Evolutionary conservation across 2,113 vertebrate genomes (phyloP).

Genomic region (Phodopus roborovskii): DNA sequence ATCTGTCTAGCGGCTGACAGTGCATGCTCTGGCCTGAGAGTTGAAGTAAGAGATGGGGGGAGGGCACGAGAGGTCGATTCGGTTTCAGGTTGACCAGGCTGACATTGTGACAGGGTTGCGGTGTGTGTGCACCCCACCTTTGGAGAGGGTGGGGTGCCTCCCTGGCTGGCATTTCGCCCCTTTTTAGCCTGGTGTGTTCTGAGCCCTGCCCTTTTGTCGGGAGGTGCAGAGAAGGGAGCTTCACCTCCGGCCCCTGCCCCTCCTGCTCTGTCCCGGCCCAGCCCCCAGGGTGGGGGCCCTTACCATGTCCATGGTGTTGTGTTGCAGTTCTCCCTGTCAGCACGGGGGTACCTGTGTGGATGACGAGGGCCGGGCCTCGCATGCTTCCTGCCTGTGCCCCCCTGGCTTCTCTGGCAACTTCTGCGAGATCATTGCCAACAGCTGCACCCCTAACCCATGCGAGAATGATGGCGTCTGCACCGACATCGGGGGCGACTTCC

Average conservation of each 20-base stretch:
- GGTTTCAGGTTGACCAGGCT: neutral
- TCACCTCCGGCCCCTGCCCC: rapidly evolving
- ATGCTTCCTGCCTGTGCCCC: conserved; percentile 91
- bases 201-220: neutral
- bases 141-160: rapidly evolving
- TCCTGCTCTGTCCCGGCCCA: neutral
- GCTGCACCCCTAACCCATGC: conserved; percentile 93
- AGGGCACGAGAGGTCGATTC: neutral
- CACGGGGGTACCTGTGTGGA: conserved; percentile 94
- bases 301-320: neutral
- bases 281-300: conserved; percentile 10
- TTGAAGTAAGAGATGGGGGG: neutral
- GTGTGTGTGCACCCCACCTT: neutral
- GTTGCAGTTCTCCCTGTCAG: conserved; percentile 92
- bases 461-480: conserved; percentile 92
- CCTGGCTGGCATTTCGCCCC: neutral
- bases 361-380: conserved; percentile 84
- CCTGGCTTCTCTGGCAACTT: conserved; percentile 92
- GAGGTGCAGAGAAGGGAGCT: too few relatives aligned
- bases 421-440: conserved; percentile 91
- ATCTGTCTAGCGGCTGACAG: neutral
- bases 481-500: conserved; percentile 88
- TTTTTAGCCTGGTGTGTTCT: rapidly evolving
- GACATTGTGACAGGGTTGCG: neutral
- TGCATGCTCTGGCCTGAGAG: neutral